phyloP scores from a whole-genome alignment of 2,113 vertebrate genomes.

The Corydoras maculifer region DNA sequence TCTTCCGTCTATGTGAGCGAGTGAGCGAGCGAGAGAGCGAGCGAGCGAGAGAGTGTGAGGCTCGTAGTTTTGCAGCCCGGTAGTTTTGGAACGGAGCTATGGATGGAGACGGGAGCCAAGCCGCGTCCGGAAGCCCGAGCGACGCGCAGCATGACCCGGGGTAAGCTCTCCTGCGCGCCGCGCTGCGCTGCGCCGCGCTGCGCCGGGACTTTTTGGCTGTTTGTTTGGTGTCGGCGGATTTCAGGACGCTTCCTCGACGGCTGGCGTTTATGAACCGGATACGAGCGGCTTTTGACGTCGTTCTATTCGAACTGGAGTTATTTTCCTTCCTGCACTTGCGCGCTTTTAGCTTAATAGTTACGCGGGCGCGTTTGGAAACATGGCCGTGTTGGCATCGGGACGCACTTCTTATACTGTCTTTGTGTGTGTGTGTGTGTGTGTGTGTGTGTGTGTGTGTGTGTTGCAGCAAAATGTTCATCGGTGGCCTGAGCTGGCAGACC shows the following conservation, averaged over 20 bases:
- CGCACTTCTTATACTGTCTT: slow-evolving; percentile 80
- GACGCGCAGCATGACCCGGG: slow-evolving; percentile 91
- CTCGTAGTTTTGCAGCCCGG: slow-evolving; percentile 63
- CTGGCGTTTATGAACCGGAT: slow-evolving; percentile 29
- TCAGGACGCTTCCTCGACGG: not conserved
- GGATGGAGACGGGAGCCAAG: slow-evolving; percentile 89
- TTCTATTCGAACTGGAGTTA: slow-evolving; percentile 31
- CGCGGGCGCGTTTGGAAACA: slow-evolving; percentile 74
- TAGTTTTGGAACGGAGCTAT: slow-evolving; percentile 68
- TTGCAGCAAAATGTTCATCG: slow-evolving; percentile 90
- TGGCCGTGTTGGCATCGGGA: slow-evolving; percentile 94
- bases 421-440: slow-evolving; percentile 58
- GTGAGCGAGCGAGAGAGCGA: slow-evolving; percentile 39
- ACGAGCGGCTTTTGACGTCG: slow-evolving; percentile 48
- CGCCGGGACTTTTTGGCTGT: not conserved
- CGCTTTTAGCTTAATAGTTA: slow-evolving; percentile 37
- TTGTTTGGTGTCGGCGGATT: not conserved
- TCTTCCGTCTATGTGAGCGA: not conserved
- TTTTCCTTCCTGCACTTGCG: not conserved
- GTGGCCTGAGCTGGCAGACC: slow-evolving; percentile 84
- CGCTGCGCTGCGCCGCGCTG: not conserved
- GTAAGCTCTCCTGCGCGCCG: slow-evolving; percentile 63
- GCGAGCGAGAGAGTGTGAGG: slow-evolving; percentile 56
- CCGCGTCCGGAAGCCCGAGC: slow-evolving; percentile 80
- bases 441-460: slow-evolving; percentile 57